Evolutionary conservation across 2,797 vertebrate species (phyloP), one percentile per base, ranked within the genome.

Genomic region (Nyctalus aviator): DNA sequence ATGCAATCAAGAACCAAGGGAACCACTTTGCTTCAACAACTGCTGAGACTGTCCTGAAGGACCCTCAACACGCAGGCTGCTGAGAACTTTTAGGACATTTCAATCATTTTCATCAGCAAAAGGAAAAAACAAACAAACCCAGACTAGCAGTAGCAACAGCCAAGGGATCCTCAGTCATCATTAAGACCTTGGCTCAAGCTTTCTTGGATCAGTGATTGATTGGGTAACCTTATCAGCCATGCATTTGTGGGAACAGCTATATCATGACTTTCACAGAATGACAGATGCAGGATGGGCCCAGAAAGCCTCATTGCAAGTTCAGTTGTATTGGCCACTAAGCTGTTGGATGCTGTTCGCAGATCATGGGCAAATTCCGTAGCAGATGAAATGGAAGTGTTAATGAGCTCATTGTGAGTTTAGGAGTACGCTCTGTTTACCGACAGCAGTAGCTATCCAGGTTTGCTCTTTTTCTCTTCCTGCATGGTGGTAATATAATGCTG

Each of bases 191-290:
- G 57, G 46, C 35, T 93, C 68, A 37, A 83, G 46, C 94, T 75
- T 95, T 72, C 92, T 62, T 93, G 82, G 87, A 78, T 88, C 72
- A 78, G 55, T 76, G 96, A 59, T 69, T 76, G 96, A 59, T 69
- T 87, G 5, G 79, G 15, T 83, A 91, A 85, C 77, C 69, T 95
- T 96, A 69, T 91, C 92, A 93, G 72, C 93, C 77, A 62, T 37
- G 35, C 35, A 30, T 21, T 87, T 90, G 87, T 78, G 87, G 72
- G 84, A 82, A 35, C 5, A 89, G 79, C 64, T 44, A 25, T 62
- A 44, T 27, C 1, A 5, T 82, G 44, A 79, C 69, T 62, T 87
- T 90, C 72, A 66, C 27, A 75, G 68, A 79, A 89, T 93, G 73
- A 91, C 59, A 91, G 69, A 77, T 71, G 64, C 13, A 62, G 25